Conservation (phyloP, 2,113 vertebrate genomes). For the Spea bombifrons region DNA sequence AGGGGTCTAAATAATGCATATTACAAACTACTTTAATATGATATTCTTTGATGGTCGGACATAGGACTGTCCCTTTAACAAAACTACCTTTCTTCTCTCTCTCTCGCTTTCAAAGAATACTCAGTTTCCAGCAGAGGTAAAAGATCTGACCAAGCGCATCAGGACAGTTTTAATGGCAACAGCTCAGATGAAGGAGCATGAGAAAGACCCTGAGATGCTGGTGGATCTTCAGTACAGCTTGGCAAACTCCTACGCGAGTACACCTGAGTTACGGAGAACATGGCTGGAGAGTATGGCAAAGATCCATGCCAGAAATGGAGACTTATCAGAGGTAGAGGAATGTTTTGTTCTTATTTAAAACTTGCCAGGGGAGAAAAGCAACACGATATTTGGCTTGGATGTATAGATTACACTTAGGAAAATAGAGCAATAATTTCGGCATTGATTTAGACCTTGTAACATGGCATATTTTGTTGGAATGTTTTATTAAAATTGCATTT, state of each 20-base stretch:
- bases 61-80: not conserved
- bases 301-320: conserved; percentile 91
- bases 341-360: not conserved
- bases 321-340: conserved; percentile 87
- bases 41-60: too few species aligned
- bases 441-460: not conserved
- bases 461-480: too few species aligned
- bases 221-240: conserved; percentile 97
- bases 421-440: not conserved
- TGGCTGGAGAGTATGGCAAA: conserved; percentile 99
- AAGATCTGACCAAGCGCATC: conserved; percentile 95
- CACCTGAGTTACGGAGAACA: conserved; percentile 89
- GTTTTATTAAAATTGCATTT: too few species aligned
- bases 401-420: not conserved
- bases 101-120: conserved; percentile 82
- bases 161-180: conserved; percentile 96
- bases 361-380: too few species aligned
- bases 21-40: too few species aligned
- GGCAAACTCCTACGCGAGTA: conserved; percentile 96
- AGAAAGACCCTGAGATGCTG: conserved; percentile 97
- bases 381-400: too few species aligned
- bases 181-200: conserved; percentile 98
- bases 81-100: conserved; percentile 50
- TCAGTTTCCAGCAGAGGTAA: conserved; percentile 92
- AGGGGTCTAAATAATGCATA: too few species aligned